Evolutionary conservation across 2,888 invertebrate genomes (phyloP).

Genomic region (Cataglyphis albicans): DNA sequence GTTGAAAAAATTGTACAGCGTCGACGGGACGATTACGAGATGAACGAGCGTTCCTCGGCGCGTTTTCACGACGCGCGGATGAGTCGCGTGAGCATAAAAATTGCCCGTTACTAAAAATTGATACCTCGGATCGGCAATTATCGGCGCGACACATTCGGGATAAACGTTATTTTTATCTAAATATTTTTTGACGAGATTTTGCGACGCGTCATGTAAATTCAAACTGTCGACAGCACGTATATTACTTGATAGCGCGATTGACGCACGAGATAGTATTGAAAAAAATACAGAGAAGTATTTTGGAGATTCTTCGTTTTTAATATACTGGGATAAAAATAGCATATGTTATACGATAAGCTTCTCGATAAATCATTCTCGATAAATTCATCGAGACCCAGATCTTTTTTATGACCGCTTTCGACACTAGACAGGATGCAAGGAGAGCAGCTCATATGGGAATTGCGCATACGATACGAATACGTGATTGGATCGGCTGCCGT

Average conservation of each 20-base stretch:
- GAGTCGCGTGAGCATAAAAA: slow-evolving; percentile 31
- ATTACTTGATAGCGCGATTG: not conserved
- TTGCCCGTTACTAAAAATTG: slow-evolving; percentile 32
- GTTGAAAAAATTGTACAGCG: slow-evolving; percentile 44
- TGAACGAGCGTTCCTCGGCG: slow-evolving; percentile 29
- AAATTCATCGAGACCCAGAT: slow-evolving; percentile 49
- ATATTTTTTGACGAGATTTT: slow-evolving; percentile 14
- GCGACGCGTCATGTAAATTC: slow-evolving; percentile 18
- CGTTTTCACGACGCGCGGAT: slow-evolving; percentile 9
- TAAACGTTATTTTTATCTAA: slow-evolving; percentile 24
- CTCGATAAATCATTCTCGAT: slow-evolving; percentile 25
- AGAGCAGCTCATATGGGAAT: slow-evolving; percentile 46
- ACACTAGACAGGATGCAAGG: slow-evolving; percentile 32
- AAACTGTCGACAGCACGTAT: not conserved
- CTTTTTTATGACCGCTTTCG: slow-evolving; percentile 29
- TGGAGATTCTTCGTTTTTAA: slow-evolving; percentile 14
- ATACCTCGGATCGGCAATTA: slow-evolving; percentile 42
- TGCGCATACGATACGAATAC: slow-evolving; percentile 48
- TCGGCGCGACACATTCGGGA: slow-evolving; percentile 20
- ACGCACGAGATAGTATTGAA: not conserved
- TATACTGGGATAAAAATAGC: slow-evolving; percentile 8
- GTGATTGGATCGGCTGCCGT: slow-evolving; percentile 40
- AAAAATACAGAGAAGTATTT: not conserved
- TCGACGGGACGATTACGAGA: slow-evolving; percentile 43
- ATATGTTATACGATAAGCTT: not conserved